Evolutionary conservation across 92 coral and sea anemone genomes (phyloP), one percentile per base, ranked within the genome.

Genomic region (Porites evermanni): DNA sequence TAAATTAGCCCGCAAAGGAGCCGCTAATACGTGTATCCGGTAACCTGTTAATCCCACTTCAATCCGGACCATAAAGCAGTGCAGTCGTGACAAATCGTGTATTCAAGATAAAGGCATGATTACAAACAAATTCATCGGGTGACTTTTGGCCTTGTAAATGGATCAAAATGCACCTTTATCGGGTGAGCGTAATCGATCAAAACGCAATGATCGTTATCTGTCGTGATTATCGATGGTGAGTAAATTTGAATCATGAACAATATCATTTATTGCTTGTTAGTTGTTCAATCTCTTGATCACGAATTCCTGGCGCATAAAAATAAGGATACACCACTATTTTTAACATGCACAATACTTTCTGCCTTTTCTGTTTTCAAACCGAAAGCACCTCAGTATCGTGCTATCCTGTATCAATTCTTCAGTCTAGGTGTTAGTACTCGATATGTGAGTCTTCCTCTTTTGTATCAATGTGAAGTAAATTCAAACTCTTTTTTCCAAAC

Each of bases 261-360:
- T 81, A 81, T 81, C 58, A 18, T 58, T 81, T 70, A 81, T 70
- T 81, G 86, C 29, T 70, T 70, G 86, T 59, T 59, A 14, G 72
- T 54, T 38, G 80, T 17, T 50, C 79, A 65, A 83, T 83, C 87
- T 73, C 51, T 26, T 4, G 23, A 14, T 23, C 10, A 64, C 16
- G 52, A 72, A 74, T 83, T 72, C 72, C 58, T 23, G 63, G 29
- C 70, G 53, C 61, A 65, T 17, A 56, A 11, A 29, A 56, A 56
- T 56, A 56, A 56, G 16, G 61, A 17, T 47, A 58, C 78, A 71
- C 7, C 67, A 80, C 77, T 69, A 67, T 54, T 81, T 56, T 72
- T 70, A 44, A 38, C 70, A 58, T 29, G 23, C 32, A 14, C 74
- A 67, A 21, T 74, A 20, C 51, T 74, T 14, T 38, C 19, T 4